Evolutionary conservation across 2,113 vertebrate species (phyloP), one percentile per base, ranked within the genome.

Genomic region (Isichthys henryi): DNA sequence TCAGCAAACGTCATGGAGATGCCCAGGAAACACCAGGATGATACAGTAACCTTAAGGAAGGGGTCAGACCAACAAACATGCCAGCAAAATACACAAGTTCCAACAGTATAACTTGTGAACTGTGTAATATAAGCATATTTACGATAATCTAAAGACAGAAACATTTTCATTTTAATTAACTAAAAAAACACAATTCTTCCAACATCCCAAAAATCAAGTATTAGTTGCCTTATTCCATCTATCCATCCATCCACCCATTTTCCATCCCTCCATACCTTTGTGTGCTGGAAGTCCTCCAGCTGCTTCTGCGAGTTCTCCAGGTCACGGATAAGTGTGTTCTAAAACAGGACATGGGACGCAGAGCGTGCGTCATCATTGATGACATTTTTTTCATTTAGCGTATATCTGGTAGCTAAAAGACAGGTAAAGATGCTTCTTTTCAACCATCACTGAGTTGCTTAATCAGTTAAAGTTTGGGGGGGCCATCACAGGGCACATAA

Each of bases 241-340:
- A 70, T 66, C 58, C 58, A 66, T 66, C 62, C 62, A 66, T 66
- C 62, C 62, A 66, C 5, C 9, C 9, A 70, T 70, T 31, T 70
- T 70, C 27, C n/a, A n/a, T 19, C 13, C 21, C n/a, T 21, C 46
- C 85, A 35, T 74, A 90, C 89, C 84, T 92, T 94, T 92, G 96
- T 97, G 84, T 97, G 97, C 86, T 97, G 97, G 92, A 97, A 97
- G 90, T 98, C 97, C 92, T 98, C 98, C 35, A 98, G 96, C 93
- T 98, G 97, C 94, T 97, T 97, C 95, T 98, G 97, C 90, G 97
- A 97, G 93, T 96, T 98, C 95, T 98, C 97, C 90, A 99, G 96
- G 93, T 99, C 98, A 94, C 97, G 97, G 91, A 98, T 97, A 90
- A 99, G 94, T 0, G 97, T 96, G 91, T 99, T 99, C 98, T 99